These are phyloP conservation scores for Streptopelia turtur DNA, from an alignment of 2,797 vertebrate species.

Conservation along the genomic window DNA sequence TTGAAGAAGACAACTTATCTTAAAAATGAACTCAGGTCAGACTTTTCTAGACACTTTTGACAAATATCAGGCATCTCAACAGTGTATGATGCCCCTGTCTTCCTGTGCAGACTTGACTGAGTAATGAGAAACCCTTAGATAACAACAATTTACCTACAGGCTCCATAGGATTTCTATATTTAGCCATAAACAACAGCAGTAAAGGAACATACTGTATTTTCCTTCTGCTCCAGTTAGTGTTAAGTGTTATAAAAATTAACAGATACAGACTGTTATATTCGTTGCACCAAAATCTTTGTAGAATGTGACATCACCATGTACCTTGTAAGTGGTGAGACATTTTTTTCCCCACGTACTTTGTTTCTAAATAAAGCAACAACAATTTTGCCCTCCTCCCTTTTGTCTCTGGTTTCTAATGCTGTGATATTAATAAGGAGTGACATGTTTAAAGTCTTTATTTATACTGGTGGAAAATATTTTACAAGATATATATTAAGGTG, in stretches of 20 bases:
- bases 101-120: neutral
- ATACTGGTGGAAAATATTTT: constrained; percentile 65
- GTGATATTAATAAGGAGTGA: constrained; percentile 79
- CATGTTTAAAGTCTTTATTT: constrained; percentile 75
- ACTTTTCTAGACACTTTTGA: neutral
- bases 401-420: constrained; percentile 52
- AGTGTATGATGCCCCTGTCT: neutral
- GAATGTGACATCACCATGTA: constrained; percentile 38
- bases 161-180: constrained; percentile 6
- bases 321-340: constrained; percentile 45
- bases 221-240: constrained; percentile 70
- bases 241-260: constrained; percentile 51
- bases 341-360: constrained; percentile 37
- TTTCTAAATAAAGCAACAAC: constrained; percentile 78
- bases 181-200: neutral
- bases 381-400: constrained; percentile 61
- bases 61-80: neutral
- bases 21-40: neutral
- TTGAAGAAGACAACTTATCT: neutral
- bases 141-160: constrained; percentile 35
- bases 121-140: neutral
- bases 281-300: constrained; percentile 20
- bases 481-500: neutral
- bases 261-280: constrained; percentile 16
- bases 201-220: constrained; percentile 38